Percentiles rank a stretch among this genome's conserved stretches.
Conservation (phyloP, 2,113 vertebrate genomes). For the Chlorodrepanis virens region DNA sequence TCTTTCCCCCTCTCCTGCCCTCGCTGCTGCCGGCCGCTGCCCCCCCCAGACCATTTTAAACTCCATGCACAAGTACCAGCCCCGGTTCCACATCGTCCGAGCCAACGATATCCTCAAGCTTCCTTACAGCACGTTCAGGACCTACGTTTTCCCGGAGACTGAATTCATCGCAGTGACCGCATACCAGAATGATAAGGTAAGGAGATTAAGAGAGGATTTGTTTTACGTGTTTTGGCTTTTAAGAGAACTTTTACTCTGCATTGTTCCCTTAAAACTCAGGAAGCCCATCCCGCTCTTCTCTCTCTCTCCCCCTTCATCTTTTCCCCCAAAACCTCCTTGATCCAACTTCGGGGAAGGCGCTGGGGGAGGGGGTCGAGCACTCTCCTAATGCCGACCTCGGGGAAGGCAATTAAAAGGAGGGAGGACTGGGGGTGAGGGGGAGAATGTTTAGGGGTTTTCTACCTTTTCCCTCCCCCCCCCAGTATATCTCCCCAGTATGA, state of each 20-base stretch:
- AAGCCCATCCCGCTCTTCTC: not conserved
- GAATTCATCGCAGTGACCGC: constrained; percentile 98
- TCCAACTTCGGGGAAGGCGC: not conserved
- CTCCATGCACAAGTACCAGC: constrained; percentile 99
- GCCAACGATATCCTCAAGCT: constrained; percentile 98
- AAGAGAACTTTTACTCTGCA: constrained; percentile 17
- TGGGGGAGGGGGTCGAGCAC: not conserved
- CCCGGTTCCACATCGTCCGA: constrained; percentile 95
- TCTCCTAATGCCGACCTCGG: not conserved
- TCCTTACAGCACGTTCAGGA: constrained; percentile 96
- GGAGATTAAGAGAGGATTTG: constrained; percentile 55
- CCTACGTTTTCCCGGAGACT: constrained; percentile 96
- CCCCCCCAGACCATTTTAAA: constrained; percentile 89
- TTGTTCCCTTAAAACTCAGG: constrained; percentile 34
- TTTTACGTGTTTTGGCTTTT: constrained; percentile 59
- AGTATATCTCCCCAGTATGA: not conserved
- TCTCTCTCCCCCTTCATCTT: not conserved
- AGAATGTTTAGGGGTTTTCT: not conserved
- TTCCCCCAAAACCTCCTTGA: not conserved
- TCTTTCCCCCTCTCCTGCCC: not conserved
- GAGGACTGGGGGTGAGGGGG: not conserved
- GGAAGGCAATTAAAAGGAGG: not conserved
- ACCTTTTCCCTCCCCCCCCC: accelerated
- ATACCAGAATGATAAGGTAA: constrained; percentile 99
- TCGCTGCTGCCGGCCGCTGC: not conserved